These are phyloP conservation scores for Arothron firmamentum DNA, from an alignment of 2,113 vertebrate species.

Conservation along the genomic window DNA sequence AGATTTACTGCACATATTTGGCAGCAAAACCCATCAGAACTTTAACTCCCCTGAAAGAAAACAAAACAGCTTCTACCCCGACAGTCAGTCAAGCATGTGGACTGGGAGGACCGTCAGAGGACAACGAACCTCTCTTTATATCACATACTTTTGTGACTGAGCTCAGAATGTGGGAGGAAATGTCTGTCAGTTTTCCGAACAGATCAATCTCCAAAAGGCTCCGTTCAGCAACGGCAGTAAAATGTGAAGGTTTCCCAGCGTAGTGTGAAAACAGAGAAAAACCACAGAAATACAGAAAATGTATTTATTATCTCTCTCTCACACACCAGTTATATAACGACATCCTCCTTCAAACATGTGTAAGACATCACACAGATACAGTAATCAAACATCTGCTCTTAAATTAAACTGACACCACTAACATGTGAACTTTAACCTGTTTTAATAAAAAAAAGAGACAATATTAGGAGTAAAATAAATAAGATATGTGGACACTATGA, in stretches of 20 bases:
- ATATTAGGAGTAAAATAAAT: conserved; percentile 66
- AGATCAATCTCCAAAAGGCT: no score
- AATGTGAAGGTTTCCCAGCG: no score
- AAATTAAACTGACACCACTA: conserved; percentile 39
- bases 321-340: conserved; percentile 6
- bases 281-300: no score
- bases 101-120: no score
- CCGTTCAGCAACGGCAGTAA: no score
- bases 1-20: conserved; percentile 66
- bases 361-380: conserved; percentile 18
- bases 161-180: no score
- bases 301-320: not conserved
- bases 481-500: conserved; percentile 42
- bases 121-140: no score
- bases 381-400: conserved; percentile 27
- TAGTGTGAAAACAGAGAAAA: no score
- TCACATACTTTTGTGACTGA: no score
- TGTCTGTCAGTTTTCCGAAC: no score
- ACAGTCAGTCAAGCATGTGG: not conserved
- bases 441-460: conserved; percentile 2
- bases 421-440: conserved; percentile 11
- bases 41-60: conserved; percentile 51
- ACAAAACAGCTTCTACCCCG: conserved; percentile 31
- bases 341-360: conserved; percentile 21
- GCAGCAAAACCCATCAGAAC: conserved; percentile 71